A percentile compares a stretch with the other conserved stretches of the same genome.
Conservation (phyloP, 2,888 invertebrate species). For the Xestia xanthographa region DNA sequence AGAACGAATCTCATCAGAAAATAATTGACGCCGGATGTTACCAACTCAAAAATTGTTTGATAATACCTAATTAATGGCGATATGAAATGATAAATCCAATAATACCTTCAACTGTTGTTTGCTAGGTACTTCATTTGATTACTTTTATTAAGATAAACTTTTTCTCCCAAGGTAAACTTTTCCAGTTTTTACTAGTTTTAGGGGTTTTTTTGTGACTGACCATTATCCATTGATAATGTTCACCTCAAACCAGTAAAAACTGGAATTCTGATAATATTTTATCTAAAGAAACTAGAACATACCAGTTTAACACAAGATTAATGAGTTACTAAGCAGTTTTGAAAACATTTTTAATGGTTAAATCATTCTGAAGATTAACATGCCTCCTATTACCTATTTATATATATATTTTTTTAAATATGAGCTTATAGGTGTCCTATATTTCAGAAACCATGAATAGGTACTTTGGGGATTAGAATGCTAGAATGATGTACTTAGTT, state of each 20-base stretch:
- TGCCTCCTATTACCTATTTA: too few species aligned
- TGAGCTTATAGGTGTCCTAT: background rate
- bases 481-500: background rate
- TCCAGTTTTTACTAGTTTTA: slow-evolving; percentile 14
- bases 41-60: background rate
- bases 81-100: slow-evolving; percentile 16
- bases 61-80: background rate
- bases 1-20: background rate
- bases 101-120: background rate
- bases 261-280: slow-evolving; percentile 4
- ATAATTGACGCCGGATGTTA: background rate
- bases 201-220: background rate
- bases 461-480: too few species aligned
- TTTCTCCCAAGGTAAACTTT: background rate
- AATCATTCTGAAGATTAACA: background rate
- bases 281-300: slow-evolving; percentile 16
- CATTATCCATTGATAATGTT: slow-evolving; percentile 6
- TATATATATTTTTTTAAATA: too few species aligned
- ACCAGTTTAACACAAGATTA: slow-evolving; percentile 17
- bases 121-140: background rate
- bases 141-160: slow-evolving; percentile 5
- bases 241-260: slow-evolving; percentile 2
- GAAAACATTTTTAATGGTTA: background rate
- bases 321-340: slow-evolving; percentile 18
- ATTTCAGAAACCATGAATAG: slow-evolving; percentile 7